phyloP scores from a whole-genome alignment of 2,888 invertebrate species.

The Lithophane ornitopus region DNA sequence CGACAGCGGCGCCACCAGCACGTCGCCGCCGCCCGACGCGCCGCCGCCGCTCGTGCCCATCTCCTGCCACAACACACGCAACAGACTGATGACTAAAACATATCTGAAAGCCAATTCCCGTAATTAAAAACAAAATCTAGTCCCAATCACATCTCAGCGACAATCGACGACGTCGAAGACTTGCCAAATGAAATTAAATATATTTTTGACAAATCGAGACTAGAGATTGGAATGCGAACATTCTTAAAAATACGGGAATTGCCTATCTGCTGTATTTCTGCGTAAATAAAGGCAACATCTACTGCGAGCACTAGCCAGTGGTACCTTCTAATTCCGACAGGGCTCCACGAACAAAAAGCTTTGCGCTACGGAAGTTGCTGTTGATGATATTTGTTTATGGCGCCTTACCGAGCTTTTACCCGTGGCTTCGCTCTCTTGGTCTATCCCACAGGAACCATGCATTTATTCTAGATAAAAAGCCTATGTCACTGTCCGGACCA shows the following conservation, averaged over 20 bases:
- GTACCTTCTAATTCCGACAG: background rate
- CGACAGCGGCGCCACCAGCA: conserved; percentile 94
- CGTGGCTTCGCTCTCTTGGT: conserved; percentile 18
- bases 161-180: background rate
- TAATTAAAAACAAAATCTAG: background rate
- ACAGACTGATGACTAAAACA: background rate
- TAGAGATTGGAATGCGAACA: background rate
- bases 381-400: conserved; percentile 10
- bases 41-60: conserved; percentile 91
- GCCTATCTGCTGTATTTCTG: background rate
- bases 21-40: conserved; percentile 89
- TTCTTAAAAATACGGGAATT: background rate
- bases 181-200: background rate
- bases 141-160: background rate
- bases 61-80: conserved; percentile 88
- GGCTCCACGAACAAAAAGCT: conserved; percentile 14
- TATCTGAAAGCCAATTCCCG: background rate
- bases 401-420: conserved; percentile 38
- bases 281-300: background rate
- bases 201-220: background rate
- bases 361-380: conserved; percentile 12
- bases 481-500: conserved; percentile 10
- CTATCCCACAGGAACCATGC: conserved; percentile 16
- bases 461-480: conserved; percentile 41
- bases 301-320: conserved; percentile 15